Conservation (phyloP, 2,888 invertebrate genomes). For the Cerceris rybyensis region DNA sequence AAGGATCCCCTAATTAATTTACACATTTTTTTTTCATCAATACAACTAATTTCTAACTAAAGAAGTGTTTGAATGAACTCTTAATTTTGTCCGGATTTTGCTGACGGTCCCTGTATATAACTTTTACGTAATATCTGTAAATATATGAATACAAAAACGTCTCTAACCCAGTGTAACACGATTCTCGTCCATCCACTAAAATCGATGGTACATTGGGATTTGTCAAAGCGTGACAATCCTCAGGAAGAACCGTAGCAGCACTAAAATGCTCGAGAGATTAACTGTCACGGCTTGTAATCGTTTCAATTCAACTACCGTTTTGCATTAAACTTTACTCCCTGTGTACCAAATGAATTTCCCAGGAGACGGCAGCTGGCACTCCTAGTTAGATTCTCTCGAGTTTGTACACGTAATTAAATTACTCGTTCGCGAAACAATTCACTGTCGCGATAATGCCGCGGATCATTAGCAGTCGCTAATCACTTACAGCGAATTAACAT, state of each 20-base stretch:
- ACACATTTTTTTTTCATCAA: too few relatives aligned
- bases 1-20: too few relatives aligned
- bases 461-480: background rate
- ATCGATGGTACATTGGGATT: background rate
- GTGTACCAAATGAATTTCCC: constrained; percentile 28
- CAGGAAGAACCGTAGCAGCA: background rate
- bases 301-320: constrained; percentile 33
- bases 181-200: too few relatives aligned
- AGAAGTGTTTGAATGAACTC: too few relatives aligned
- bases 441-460: constrained; percentile 6
- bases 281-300: constrained; percentile 29
- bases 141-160: too few relatives aligned
- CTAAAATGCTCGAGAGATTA: constrained; percentile 29
- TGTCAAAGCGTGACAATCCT: background rate
- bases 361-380: constrained; percentile 14
- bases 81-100: too few relatives aligned
- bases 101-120: too few relatives aligned
- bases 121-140: too few relatives aligned
- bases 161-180: too few relatives aligned
- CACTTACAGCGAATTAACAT: too few relatives aligned
- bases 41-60: too few relatives aligned
- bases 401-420: constrained; percentile 34
- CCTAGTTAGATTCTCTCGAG: constrained; percentile 19
- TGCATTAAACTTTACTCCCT: constrained; percentile 43
- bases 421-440: constrained; percentile 21